Evolutionary conservation across 2,113 vertebrate genomes (phyloP).

Genomic region (human (Homo sapiens)): GRCh38 chr16:60950501-60951000

Average conservation of each 20-base stretch:
- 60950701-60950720: slow-evolving; percentile 68
- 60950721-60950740: slow-evolving; percentile 79
- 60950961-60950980: too few relatives aligned
- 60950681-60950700: slow-evolving; percentile 36
- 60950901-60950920: neutral
- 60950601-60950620: neutral
- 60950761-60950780: slow-evolving; percentile 80
- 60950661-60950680: slow-evolving; percentile 45
- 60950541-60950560: neutral
- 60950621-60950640: neutral
- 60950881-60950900: neutral
- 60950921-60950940: too few relatives aligned
- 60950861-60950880: slow-evolving; percentile 57
- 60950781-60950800: slow-evolving; percentile 68
- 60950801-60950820: slow-evolving; percentile 51
- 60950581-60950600: neutral
- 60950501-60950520: neutral
- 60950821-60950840: slow-evolving; percentile 61
- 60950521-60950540: neutral
- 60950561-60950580: neutral
- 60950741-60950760: slow-evolving; percentile 77
- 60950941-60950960: too few relatives aligned
- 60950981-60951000: too few relatives aligned
- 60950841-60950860: slow-evolving; percentile 46
- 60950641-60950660: slow-evolving; percentile 10